Evolutionary conservation across 2,888 invertebrate genomes (phyloP).

Genomic region (Ophraella communa): DNA sequence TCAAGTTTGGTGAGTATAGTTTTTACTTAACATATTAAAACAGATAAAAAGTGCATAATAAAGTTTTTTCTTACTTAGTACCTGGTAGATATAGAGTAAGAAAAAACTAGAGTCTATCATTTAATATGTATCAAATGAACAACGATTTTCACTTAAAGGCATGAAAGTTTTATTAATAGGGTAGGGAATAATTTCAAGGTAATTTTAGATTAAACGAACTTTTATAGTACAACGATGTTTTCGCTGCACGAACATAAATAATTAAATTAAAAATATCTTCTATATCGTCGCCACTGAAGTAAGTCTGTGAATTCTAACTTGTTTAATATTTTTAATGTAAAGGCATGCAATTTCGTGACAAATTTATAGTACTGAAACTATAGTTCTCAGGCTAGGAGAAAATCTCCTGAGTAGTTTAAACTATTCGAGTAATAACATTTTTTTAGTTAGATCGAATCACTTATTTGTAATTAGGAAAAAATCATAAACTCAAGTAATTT

Average conservation of each 20-base stretch:
- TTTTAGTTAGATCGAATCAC: no score
- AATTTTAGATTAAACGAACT: neutral
- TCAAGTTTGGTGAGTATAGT: constrained; percentile 92
- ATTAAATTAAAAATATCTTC: constrained; percentile 10
- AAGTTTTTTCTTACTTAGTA: no score
- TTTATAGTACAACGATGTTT: neutral
- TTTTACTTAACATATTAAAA: neutral
- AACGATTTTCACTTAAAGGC: neutral
- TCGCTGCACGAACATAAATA: neutral
- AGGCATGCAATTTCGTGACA: neutral
- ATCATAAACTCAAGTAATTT: no score
- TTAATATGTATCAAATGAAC: neutral
- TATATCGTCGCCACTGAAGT: neutral
- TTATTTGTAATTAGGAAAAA: no score
- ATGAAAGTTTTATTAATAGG: neutral
- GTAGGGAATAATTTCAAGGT: neutral
- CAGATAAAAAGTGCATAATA: no score
- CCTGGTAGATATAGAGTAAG: no score
- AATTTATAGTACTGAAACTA: neutral
- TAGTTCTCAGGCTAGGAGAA: constrained; percentile 21
- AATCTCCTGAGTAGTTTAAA: no score
- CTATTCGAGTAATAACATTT: no score
- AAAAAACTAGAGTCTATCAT: no score
- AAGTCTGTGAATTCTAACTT: neutral
- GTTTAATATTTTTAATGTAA: neutral